These are phyloP conservation scores for Myanophis thanlyinensis DNA, from an alignment of 2,113 vertebrate species.

Conservation along the genomic window DNA sequence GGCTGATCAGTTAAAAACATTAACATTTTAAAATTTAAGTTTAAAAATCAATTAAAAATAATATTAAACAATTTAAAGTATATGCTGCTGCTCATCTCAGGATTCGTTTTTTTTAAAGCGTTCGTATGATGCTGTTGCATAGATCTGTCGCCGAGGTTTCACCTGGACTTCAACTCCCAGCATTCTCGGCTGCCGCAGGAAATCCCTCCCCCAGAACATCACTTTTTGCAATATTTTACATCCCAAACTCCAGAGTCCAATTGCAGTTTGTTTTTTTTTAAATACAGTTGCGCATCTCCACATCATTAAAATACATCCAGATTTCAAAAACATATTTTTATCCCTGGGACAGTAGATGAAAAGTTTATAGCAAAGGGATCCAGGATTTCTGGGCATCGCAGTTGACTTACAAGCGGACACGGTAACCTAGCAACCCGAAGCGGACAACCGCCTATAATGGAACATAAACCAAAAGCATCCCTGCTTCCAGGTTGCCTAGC, in stretches of 20 bases:
- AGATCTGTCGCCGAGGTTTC: neutral
- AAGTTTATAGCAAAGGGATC: too few relatives aligned
- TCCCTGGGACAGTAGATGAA: neutral
- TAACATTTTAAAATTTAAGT: too few relatives aligned
- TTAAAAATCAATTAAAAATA: too few relatives aligned
- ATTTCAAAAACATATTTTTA: neutral
- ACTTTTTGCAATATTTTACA: neutral
- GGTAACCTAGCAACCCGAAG: conserved; percentile 1
- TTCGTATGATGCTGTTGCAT: neutral
- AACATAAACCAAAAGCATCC: neutral
- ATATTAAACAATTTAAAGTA: too few relatives aligned
- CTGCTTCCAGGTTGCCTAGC: neutral
- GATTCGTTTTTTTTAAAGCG: too few relatives aligned
- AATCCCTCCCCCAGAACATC: neutral
- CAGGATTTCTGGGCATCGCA: neutral
- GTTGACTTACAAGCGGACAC: neutral
- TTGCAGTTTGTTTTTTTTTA: too few relatives aligned
- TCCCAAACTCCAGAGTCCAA: neutral
- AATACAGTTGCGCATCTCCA: neutral
- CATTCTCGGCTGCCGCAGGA: neutral
- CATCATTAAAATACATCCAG: neutral
- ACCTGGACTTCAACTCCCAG: neutral
- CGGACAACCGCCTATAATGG: neutral
- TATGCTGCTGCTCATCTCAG: too few relatives aligned
- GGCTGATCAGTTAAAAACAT: too few relatives aligned